Evolutionary conservation across 1,140 invertebrate species (phyloP).

Genomic region (Polyergus mexicanus): DNA sequence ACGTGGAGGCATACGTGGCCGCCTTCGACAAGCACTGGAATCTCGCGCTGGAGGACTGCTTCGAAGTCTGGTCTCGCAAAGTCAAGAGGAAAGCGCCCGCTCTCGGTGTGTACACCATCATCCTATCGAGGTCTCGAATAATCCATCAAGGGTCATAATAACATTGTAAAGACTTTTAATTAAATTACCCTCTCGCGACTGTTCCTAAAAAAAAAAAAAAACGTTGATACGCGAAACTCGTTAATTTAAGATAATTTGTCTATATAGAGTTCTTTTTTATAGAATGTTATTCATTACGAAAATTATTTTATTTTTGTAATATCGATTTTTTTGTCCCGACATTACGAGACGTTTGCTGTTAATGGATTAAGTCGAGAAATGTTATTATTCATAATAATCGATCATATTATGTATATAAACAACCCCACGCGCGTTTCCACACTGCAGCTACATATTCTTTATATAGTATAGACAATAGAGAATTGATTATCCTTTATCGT

Average conservation of each 20-base stretch:
- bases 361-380: not conserved
- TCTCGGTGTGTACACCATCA: conserved; percentile 82
- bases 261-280: not conserved
- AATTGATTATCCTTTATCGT: not conserved
- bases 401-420: not conserved
- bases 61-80: conserved; percentile 93
- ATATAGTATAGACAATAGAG: not conserved
- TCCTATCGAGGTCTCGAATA: not conserved
- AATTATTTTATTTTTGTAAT: not conserved
- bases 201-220: no score
- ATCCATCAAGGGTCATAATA: not conserved
- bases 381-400: conserved; percentile 11
- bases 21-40: conserved; percentile 99
- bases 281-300: not conserved
- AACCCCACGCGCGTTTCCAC: not conserved
- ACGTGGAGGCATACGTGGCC: conserved; percentile 92
- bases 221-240: not conserved
- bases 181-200: not conserved
- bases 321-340: not conserved
- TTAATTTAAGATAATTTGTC: not conserved
- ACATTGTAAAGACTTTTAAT: not conserved
- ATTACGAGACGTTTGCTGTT: not conserved
- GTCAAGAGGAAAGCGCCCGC: conserved; percentile 88
- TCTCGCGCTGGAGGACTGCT: conserved; percentile 94
- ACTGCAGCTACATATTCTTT: not conserved